phyloP scores from a whole-genome alignment of 1,140 invertebrate species.

The Drosophila jambulina region DNA sequence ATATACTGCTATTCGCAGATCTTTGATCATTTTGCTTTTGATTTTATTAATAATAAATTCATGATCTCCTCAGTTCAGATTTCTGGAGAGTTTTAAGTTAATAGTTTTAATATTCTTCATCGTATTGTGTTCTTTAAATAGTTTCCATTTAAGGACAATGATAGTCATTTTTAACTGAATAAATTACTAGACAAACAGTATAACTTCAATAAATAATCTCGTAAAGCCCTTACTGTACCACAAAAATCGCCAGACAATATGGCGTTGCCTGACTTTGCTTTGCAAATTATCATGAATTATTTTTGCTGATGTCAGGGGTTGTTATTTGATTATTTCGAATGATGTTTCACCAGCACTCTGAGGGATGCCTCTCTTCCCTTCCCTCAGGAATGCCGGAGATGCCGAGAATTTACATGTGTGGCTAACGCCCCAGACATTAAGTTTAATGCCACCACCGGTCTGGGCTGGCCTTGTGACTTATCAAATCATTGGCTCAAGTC shows the following conservation, averaged over 20 bases:
- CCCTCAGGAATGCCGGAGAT: constrained; percentile 9
- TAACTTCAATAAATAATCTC: not conserved
- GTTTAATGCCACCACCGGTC: constrained; percentile 52
- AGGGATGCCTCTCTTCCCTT: constrained; percentile 13
- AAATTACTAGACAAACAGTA: not conserved
- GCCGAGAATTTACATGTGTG: constrained; percentile 70
- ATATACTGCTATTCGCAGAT: too few species aligned
- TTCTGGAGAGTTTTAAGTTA: too few species aligned
- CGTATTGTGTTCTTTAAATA: too few species aligned
- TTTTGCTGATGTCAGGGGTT: constrained; percentile 34
- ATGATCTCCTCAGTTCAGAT: too few species aligned
- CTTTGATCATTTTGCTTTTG: too few species aligned
- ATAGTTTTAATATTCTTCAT: too few species aligned
- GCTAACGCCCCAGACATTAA: constrained; percentile 64
- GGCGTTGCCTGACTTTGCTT: constrained; percentile 31
- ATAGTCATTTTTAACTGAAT: not conserved
- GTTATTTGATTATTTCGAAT: constrained; percentile 15
- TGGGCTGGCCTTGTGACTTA: constrained; percentile 36
- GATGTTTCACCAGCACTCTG: constrained; percentile 14
- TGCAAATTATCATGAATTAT: constrained; percentile 62
- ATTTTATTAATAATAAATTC: too few species aligned
- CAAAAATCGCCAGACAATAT: constrained; percentile 48
- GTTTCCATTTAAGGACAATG: too few species aligned
- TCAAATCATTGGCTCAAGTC: constrained; percentile 53
- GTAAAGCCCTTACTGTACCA: not conserved